A percentile compares a stretch with the other conserved stretches of the same genome.
phyloP scores from a whole-genome alignment of 2,113 vertebrate species.

The Rhynchopsitta pachyrhyncha region DNA sequence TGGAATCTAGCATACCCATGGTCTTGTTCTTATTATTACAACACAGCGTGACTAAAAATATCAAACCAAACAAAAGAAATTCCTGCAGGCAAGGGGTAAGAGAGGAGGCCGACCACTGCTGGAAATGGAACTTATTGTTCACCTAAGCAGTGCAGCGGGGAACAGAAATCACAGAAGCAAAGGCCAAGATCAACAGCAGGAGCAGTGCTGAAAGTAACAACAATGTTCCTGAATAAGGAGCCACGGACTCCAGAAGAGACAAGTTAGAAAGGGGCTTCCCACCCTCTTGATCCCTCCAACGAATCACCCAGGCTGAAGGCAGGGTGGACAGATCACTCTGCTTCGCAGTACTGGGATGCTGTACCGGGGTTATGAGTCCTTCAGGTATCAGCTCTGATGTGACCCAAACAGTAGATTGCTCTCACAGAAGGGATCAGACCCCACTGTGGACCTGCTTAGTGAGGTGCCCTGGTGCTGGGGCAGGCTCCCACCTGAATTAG shows the following conservation, averaged over 20 bases:
- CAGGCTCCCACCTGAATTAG: background rate
- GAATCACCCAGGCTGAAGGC: background rate
- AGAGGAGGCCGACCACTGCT: conserved; percentile 56
- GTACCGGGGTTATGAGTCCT: background rate
- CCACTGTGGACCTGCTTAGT: accelerated
- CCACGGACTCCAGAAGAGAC: background rate
- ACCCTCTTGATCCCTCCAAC: background rate
- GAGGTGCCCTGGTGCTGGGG: background rate
- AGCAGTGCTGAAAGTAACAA: conserved; percentile 17
- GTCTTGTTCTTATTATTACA: conserved; percentile 64
- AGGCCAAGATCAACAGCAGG: conserved; percentile 61
- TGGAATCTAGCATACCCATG: conserved; percentile 34
- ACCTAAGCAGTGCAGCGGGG: conserved; percentile 36
- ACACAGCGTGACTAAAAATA: conserved; percentile 65
- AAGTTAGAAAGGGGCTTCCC: background rate
- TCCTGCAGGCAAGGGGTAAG: conserved; percentile 65
- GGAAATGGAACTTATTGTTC: conserved; percentile 69
- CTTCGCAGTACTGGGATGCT: background rate
- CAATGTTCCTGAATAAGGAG: conserved; percentile 32
- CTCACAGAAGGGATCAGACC: background rate
- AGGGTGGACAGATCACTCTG: background rate
- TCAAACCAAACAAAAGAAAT: conserved; percentile 65
- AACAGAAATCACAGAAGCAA: conserved; percentile 51
- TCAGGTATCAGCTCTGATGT: background rate
- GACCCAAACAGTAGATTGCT: background rate